Evolutionary conservation across 37 sponge, comb jelly and placozoan genomes (phyloP).

Genomic region (Bolinopsis microptera): DNA sequence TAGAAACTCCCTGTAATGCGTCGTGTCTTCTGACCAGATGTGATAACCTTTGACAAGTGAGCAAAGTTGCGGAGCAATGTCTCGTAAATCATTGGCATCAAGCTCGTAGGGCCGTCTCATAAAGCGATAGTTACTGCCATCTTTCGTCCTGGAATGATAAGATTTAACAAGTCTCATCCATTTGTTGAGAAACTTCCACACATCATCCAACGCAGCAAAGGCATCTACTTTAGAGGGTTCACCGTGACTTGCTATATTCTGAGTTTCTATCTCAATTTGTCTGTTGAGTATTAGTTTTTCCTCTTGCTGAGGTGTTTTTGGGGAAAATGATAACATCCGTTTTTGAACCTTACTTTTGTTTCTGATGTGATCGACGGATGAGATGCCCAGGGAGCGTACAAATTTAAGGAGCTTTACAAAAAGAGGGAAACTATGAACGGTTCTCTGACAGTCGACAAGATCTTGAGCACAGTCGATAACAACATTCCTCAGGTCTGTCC

Average conservation of each 20-base stretch:
- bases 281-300: conserved; percentile 33
- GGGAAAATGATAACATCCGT: conserved; percentile 55
- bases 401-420: not conserved
- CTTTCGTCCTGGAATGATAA: conserved; percentile 18
- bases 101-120: conserved; percentile 39
- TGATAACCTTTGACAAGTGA: conserved; percentile 58
- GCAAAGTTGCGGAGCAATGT: conserved; percentile 52
- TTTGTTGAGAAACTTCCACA: conserved; percentile 62
- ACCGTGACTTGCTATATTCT: conserved; percentile 40
- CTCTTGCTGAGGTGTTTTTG: not conserved
- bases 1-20: not conserved
- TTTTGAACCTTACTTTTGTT: not conserved
- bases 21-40: conserved; percentile 21
- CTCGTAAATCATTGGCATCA: conserved; percentile 29
- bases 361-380: not conserved
- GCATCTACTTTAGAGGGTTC: conserved; percentile 20
- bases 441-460: conserved; percentile 10
- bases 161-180: conserved; percentile 61
- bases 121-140: not conserved
- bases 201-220: conserved; percentile 9
- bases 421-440: conserved; percentile 40
- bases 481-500: conserved; percentile 37
- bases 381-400: not conserved
- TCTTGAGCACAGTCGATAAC: conserved; percentile 54
- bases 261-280: not conserved